Conservation (phyloP, 2,113 vertebrate species). For the Rostratula benghalensis region DNA sequence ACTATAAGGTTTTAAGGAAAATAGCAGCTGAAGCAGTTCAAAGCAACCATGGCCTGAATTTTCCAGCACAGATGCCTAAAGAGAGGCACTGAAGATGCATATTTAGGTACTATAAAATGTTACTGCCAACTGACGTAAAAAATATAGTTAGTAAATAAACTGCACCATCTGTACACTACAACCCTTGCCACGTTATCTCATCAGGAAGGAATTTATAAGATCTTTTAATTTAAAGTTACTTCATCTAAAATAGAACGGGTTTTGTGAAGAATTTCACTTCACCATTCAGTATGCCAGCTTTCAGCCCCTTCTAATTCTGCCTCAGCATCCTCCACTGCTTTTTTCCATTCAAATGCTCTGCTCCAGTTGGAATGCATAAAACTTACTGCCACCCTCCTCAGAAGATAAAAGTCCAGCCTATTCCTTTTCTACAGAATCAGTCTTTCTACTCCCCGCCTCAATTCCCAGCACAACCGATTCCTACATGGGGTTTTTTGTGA, state of each 20-base stretch:
- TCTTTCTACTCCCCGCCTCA: background rate
- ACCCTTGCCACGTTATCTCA: background rate
- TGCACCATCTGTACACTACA: slow-evolving; percentile 24
- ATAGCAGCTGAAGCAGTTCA: background rate
- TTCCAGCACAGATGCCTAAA: slow-evolving; percentile 29
- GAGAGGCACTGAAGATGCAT: slow-evolving; percentile 13
- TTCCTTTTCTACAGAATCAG: background rate
- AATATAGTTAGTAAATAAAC: slow-evolving; percentile 46
- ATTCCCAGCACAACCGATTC: background rate
- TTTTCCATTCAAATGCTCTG: background rate
- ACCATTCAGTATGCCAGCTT: background rate
- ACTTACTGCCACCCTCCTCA: background rate
- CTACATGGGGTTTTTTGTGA: background rate
- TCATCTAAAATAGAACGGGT: background rate
- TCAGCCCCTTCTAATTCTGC: background rate
- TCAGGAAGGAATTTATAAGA: slow-evolving; percentile 34
- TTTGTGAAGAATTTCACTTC: background rate
- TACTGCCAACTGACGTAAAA: slow-evolving; percentile 17
- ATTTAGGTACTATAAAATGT: slow-evolving; percentile 46
- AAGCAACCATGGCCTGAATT: background rate
- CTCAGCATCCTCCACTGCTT: background rate
- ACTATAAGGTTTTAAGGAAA: slow-evolving; percentile 10
- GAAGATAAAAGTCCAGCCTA: background rate
- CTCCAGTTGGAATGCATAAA: background rate
- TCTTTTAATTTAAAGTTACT: slow-evolving; percentile 17